Evolutionary conservation across 2,113 vertebrate genomes (phyloP), one percentile per base, ranked within the genome.

Genomic region (Hippocampus guttulatus): DNA sequence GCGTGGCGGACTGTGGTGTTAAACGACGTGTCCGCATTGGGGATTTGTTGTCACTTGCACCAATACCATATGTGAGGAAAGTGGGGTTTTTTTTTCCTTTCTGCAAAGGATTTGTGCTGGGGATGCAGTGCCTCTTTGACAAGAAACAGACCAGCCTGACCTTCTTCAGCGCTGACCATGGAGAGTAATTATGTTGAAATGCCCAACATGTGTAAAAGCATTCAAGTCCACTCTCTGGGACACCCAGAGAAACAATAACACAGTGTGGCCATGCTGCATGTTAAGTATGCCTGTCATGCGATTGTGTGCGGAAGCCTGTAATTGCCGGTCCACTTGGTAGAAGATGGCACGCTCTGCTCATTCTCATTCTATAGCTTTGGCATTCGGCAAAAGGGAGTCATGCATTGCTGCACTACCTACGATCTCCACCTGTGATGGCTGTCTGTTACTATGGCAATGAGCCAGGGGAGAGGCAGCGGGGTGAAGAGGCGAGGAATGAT

Each of bases 361-460:
- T 86, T 86, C 74, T 76, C 71, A 82, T 81, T 88, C 84, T 79
- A 84, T 80, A 81, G 71, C 51, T 64, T 70, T 79, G 81, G 79
- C 79, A 81, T 85, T 72, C 81, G 80, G 82, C 81, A 75, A 86
- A 80, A 69, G 74, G 87, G 79, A 76, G 82, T 85, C 84, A 82
- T 65, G 86, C 89, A 75, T 88, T 80, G 66, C 84, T 74, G 78
- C 86, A 84, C 84, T 85, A 89, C 89, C 85, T 90, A 86, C 85
- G 86, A 81, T 85, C 78, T 81, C 84, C 88, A 92, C 92, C 92
- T 92, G 92, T 91, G 87, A 91, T 75, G 81, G 82, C 85, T 90
- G 88, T 89, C 90, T 90, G 91, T 92, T 91, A 87, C 92, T 91
- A 92, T 92, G 87, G 90, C 80, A 58, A 92, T 92, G 74, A 81